Evolutionary conservation across 2,888 invertebrate genomes (phyloP).

Genomic region (Patella pellucida): DNA sequence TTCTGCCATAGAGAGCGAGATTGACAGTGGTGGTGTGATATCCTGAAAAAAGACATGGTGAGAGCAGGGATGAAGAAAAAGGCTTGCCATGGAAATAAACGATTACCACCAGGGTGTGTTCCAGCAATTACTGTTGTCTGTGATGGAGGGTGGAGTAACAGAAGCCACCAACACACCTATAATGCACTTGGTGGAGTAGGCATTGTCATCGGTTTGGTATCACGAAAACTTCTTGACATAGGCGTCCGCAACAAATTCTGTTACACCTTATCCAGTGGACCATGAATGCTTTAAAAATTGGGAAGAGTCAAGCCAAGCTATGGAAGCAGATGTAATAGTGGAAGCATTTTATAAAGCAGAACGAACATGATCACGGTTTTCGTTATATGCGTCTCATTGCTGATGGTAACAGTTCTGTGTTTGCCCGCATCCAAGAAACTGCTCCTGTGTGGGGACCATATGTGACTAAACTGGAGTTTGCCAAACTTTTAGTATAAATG

Average conservation of each 20-base stretch:
- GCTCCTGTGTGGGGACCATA: constrained; percentile 22
- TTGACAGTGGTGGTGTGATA: constrained; percentile 21
- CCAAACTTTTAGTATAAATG: constrained; percentile 27
- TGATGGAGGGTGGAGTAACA: constrained; percentile 42
- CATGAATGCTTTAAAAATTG: constrained; percentile 38
- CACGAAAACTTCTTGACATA: constrained; percentile 37
- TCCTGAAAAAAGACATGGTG: constrained; percentile 24
- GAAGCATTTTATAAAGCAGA: constrained; percentile 35
- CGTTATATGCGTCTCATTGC: constrained; percentile 34
- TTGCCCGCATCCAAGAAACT: constrained; percentile 18
- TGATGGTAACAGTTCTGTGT: constrained; percentile 37
- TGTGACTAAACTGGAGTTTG: constrained; percentile 31
- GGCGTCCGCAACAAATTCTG: constrained; percentile 42
- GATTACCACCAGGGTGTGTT: constrained; percentile 33
- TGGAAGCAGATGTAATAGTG: constrained; percentile 38
- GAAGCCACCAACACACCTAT: constrained; percentile 38
- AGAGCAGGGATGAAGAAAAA: constrained; percentile 28
- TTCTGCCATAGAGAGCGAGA: constrained; percentile 18
- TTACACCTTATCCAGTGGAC: constrained; percentile 23
- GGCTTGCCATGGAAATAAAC: constrained; percentile 27
- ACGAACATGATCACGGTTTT: constrained; percentile 24
- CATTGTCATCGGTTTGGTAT: constrained; percentile 35
- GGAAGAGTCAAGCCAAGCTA: constrained; percentile 27
- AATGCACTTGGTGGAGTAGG: constrained; percentile 43
- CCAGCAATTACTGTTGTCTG: constrained; percentile 38